Evolutionary conservation across 2,888 invertebrate genomes (phyloP), one percentile per base, ranked within the genome.

Genomic region (Spialia ferax): DNA sequence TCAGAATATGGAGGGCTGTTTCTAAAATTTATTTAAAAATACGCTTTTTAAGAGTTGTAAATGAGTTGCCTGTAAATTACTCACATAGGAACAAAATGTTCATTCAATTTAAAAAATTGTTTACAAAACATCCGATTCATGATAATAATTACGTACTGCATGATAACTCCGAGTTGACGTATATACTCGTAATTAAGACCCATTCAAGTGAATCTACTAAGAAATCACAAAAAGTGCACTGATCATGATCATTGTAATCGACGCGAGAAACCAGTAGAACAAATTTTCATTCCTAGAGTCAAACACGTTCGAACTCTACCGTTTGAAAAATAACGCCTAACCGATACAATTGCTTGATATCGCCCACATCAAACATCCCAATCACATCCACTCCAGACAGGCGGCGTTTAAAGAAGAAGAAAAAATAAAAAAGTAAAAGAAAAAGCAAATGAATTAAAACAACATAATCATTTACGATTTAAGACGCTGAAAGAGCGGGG

Each of bases 381-480:
- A 81, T 81, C 79, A 82, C 78, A 75, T 82, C 86, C 89, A 87
- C 91, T 89, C 79, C 89, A 86, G 91, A 83, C 92, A 91, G 91
- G 92, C 92, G 92, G 92, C 90, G 79, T 82, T 88, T 85, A 86
- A 87, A 87, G 81, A 86, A 85, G 81, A 86, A 86, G 81, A 83
- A 86, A 77, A 86, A 89, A 87, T 82, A 83, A 88, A 88, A 89
- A 87, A 84, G 80, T 83, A 77, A 86, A 79, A 84, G 18, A 86
- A 86, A 86, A 91, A 91, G 91, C 91, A 88, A 92, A 91, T 88
- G 89, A 92, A 92, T 93, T 91, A 92, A 92, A 92, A 91, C 88
- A 93, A 92, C 91, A 91, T 91, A 91, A 92, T 92, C 87, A 89
- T 91, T 91, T 89, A 91, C 86, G 89, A 88, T 89, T 89, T 87